phyloP scores from a whole-genome alignment of 1,140 invertebrate species.

The Rhagoletis zephyria region DNA sequence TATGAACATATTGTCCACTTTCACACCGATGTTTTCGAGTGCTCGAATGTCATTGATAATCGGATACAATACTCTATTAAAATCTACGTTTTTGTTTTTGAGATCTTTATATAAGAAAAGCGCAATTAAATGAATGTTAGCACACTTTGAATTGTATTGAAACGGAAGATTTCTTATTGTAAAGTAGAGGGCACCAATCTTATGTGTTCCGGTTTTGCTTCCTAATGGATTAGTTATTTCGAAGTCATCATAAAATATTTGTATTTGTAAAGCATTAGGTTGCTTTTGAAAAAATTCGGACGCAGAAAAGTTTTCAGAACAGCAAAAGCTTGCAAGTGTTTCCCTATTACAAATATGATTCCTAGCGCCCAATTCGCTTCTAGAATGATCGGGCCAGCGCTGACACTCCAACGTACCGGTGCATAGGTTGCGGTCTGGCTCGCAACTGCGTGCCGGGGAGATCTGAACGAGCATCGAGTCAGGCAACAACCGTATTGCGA shows the following conservation, averaged over 20 bases:
- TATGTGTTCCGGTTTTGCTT: conserved; percentile 47
- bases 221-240: no score
- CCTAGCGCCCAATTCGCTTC: no score
- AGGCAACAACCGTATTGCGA: no score
- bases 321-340: conserved; percentile 46
- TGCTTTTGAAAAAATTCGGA: conserved; percentile 41
- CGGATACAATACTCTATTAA: not conserved
- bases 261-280: conserved; percentile 52
- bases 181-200: conserved; percentile 50
- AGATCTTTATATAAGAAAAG: conserved; percentile 53
- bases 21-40: conserved; percentile 48
- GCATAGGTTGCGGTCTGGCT: no score
- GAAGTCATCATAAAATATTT: conserved; percentile 17
- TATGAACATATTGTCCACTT: conserved; percentile 7
- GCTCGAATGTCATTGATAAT: conserved; percentile 37
- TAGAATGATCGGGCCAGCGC: no score
- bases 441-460: no score
- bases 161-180: conserved; percentile 41
- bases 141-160: conserved; percentile 39
- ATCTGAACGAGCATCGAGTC: no score
- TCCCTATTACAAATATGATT: conserved; percentile 48
- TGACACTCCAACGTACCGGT: no score
- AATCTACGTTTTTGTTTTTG: conserved; percentile 37
- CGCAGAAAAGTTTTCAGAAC: conserved; percentile 23
- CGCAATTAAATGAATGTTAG: not conserved